Evolutionary conservation across 2,113 vertebrate species (phyloP), one percentile per base, ranked within the genome.

Genomic region (Poeciliopsis occidentalis): DNA sequence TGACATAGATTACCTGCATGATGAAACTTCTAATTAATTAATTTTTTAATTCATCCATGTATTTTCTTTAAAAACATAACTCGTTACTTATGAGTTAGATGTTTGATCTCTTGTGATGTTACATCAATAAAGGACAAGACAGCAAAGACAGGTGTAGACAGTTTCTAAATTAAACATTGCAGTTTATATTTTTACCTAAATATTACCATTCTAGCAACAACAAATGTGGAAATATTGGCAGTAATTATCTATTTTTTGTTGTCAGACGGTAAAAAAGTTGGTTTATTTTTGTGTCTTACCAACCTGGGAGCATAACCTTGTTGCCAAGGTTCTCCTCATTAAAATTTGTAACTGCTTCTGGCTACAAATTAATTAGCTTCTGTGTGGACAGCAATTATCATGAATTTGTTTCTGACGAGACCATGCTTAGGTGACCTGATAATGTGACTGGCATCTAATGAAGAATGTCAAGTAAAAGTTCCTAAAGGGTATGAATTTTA

Each of bases 281-380:
- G 54, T 68, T 54, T 44, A 60, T n/a, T 37, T 66, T 54, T 8
- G 15, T 62, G 17, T 67, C 64, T 76, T 10, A 51, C 44, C 30
- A 30, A 32, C 51, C 44, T 80, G 19, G 73, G 30, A 81, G 65
- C 70, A 76, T 64, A 73, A 60, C 32, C 69, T 69, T 74, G 30
- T 83, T 71, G 60, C 26, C 69, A 51, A 60, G 41, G 22, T 66
- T 60, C 41, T 76, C 60, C 84, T 88, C 78, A 76, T 85, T 85
- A 82, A 86, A 85, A 64, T 62, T 22, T 34, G 15, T 54, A 44
- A 70, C 30, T 29, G 66, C 83, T 89, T 67, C 61, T 2, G 81
- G 83, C 86, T 70, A 76, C 70, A 79, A 79, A 78, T 76, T 81
- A 84, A 85, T 87, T 76, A 78, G 69, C 54, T 60, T 60, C 67